Conservation (phyloP, 53 echinoderm and acorn worm species). For the Zoroaster sp. region DNA sequence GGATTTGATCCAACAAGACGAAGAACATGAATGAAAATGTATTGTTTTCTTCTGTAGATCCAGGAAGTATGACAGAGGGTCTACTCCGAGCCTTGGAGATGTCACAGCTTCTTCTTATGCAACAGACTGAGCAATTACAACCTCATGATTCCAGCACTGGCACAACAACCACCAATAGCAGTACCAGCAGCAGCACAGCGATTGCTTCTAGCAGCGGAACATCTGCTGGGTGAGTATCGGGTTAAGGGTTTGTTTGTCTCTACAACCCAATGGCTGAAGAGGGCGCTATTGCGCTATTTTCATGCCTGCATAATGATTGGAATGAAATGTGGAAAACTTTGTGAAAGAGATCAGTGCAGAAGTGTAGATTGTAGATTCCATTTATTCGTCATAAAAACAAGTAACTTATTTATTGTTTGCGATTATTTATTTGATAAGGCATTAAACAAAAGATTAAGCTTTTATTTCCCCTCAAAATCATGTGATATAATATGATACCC, state of each 20-base stretch:
- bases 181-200: background rate
- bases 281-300: no score
- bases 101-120: constrained; percentile 89
- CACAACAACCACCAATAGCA: background rate
- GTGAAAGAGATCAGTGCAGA: no score
- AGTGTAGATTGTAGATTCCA: no score
- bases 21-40: background rate
- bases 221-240: constrained; percentile 26
- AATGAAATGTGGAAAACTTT: no score
- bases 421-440: no score
- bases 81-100: constrained; percentile 87
- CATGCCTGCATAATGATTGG: no score
- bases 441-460: no score
- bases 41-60: constrained; percentile 51
- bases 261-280: background rate
- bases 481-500: no score
- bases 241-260: background rate
- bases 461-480: no score
- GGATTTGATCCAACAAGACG: background rate
- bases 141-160: constrained; percentile 27
- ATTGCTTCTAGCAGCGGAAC: constrained; percentile 4
- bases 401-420: no score
- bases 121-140: constrained; percentile 82
- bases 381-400: no score
- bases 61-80: constrained; percentile 85